phyloP scores from a whole-genome alignment of 37 sponge, comb jelly and placozoan species.

The Eunapius fragilis region DNA sequence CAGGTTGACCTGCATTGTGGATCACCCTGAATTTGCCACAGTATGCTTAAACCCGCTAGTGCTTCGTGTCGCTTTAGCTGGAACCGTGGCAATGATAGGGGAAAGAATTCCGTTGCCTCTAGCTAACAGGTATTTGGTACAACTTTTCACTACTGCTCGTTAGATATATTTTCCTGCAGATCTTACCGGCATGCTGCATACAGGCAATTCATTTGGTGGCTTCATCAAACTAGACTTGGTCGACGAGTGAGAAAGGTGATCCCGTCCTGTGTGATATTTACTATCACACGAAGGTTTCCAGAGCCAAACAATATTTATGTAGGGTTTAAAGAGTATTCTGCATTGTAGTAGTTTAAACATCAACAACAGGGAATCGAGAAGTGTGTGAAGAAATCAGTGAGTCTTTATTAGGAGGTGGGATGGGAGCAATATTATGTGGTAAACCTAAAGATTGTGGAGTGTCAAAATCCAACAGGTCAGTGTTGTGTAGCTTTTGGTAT shows the following conservation, averaged over 20 bases:
- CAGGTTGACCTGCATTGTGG: neutral
- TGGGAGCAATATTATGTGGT: slow-evolving; percentile 12
- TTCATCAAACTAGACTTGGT: neutral
- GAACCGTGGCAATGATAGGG: too few species aligned
- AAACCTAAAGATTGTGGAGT: neutral
- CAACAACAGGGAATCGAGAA: neutral
- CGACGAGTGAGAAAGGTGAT: neutral
- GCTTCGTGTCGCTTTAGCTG: too few species aligned
- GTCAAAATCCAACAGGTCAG: neutral
- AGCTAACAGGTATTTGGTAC: neutral
- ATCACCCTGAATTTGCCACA: neutral
- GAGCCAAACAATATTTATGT: neutral
- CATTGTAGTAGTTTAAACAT: neutral
- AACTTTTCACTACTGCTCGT: neutral
- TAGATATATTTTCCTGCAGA: neutral
- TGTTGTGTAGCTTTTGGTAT: neutral
- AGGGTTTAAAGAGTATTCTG: neutral
- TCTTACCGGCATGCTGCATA: neutral
- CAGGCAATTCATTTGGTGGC: neutral
- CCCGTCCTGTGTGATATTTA: slow-evolving; percentile 1
- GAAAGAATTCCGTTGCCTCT: neutral
- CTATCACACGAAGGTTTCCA: neutral
- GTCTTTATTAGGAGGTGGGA: slow-evolving; percentile 5
- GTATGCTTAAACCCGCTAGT: too few species aligned
- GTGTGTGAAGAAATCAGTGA: slow-evolving; percentile 3